These are phyloP conservation scores for Apodemia zela DNA, from an alignment of 2,888 invertebrate genomes.

Conservation along the genomic window DNA sequence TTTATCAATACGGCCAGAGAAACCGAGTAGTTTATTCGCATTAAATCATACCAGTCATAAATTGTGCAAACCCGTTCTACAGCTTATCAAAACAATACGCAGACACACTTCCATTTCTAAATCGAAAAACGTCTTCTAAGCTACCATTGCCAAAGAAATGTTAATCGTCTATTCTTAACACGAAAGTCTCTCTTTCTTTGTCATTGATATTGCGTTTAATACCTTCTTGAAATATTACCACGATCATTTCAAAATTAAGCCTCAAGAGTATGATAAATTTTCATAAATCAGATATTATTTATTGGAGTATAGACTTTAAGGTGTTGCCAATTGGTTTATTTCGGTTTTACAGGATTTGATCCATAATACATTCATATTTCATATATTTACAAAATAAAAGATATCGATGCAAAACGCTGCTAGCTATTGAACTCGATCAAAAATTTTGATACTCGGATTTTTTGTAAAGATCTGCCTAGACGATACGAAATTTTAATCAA, in stretches of 20 bases:
- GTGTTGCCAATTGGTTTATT: constrained; percentile 72
- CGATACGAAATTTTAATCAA: constrained; percentile 5
- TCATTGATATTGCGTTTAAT: constrained; percentile 40
- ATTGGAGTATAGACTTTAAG: constrained; percentile 76
- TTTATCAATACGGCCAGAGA: constrained; percentile 70
- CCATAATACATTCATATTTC: constrained; percentile 54
- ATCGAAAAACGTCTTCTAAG: constrained; percentile 58
- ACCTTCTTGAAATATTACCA: constrained; percentile 42
- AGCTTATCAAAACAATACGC: constrained; percentile 81
- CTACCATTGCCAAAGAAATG: constrained; percentile 40
- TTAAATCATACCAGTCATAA: constrained; percentile 79
- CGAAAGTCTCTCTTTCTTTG: constrained; percentile 57
- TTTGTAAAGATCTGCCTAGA: constrained; percentile 13
- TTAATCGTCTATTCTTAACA: constrained; percentile 44
- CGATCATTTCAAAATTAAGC: constrained; percentile 78
- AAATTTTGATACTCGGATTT: constrained; percentile 8
- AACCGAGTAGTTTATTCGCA: constrained; percentile 77
- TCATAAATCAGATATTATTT: constrained; percentile 78
- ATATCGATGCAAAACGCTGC: constrained; percentile 29
- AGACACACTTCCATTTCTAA: constrained; percentile 71
- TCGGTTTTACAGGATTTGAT: constrained; percentile 56
- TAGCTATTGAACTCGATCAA: constrained; percentile 14
- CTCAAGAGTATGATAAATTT: constrained; percentile 78
- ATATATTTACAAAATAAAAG: constrained; percentile 52
- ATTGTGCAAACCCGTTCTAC: constrained; percentile 77